These are phyloP conservation scores for Hepsetus odoe DNA, from an alignment of 2,113 vertebrate species.

Conservation along the genomic window DNA sequence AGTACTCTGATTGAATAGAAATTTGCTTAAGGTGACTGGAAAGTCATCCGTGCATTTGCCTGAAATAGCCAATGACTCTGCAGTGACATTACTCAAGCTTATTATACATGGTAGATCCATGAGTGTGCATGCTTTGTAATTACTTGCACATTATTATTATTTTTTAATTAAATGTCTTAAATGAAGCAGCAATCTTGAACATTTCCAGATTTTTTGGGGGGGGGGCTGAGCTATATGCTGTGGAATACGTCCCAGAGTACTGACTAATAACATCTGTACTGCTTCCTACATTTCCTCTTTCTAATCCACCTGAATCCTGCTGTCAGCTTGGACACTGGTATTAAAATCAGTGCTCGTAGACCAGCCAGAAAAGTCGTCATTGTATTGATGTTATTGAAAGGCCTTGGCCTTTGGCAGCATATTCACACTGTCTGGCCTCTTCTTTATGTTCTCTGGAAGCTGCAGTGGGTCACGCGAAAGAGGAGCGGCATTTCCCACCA, in stretches of 20 bases:
- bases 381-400: slow-evolving; percentile 71
- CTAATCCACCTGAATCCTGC: not conserved
- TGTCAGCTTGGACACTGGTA: not conserved
- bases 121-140: not conserved
- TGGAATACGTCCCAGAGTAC: not conserved
- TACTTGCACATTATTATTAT: not conserved
- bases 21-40: not conserved
- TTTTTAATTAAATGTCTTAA: not conserved
- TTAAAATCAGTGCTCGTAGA: not conserved
- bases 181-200: not conserved
- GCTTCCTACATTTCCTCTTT: not conserved
- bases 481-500: slow-evolving; percentile 47
- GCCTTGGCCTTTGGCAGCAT: slow-evolving; percentile 51
- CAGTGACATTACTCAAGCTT: not conserved
- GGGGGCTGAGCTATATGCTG: not conserved
- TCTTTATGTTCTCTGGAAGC: slow-evolving; percentile 64
- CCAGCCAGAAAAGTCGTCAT: slow-evolving; percentile 73
- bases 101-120: not conserved
- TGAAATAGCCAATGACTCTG: not conserved
- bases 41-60: not conserved
- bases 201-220: not conserved
- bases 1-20: not conserved
- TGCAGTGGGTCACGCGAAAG: slow-evolving; percentile 51
- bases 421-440: slow-evolving; percentile 44
- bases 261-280: not conserved